Evolutionary conservation across 2,797 vertebrate genomes (phyloP).

Genomic region (Salarias fasciatus): DNA sequence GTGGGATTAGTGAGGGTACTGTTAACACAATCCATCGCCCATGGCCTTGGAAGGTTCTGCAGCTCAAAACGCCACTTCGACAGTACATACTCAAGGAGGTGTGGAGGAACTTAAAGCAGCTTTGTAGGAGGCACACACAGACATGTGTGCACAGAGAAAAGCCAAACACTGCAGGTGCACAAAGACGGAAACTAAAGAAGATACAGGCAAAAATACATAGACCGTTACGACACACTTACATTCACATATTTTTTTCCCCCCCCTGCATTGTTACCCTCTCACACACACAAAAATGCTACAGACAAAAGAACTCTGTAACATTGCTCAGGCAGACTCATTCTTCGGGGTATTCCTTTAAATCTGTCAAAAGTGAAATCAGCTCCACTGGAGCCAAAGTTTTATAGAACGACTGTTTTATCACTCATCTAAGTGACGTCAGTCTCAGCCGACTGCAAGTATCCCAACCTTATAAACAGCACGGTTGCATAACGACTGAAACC

Average conservation of each 20-base stretch:
- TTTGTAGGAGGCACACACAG: constrained; percentile 43
- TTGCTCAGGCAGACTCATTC: constrained; percentile 30
- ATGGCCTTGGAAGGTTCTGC: constrained; percentile 59
- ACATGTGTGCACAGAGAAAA: constrained; percentile 4
- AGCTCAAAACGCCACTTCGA: constrained; percentile 50
- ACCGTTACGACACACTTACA: constrained; percentile 9
- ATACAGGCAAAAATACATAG: constrained; percentile 19
- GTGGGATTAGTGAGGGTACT: constrained; percentile 70
- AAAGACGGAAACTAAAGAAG: constrained; percentile 36
- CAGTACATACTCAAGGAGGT: constrained; percentile 48
- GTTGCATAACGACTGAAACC: no score
- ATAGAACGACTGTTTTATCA: no score
- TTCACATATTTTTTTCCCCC: constrained; percentile 8
- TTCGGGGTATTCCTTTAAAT: constrained; percentile 42
- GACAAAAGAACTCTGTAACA: constrained; percentile 12
- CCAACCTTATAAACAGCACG: no score
- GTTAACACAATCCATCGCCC: constrained; percentile 71
- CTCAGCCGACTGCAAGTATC: no score
- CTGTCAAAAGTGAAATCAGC: constrained; percentile 15
- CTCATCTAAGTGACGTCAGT: no score
- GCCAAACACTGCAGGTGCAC: constrained; percentile 4
- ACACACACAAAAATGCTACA: constrained; percentile 8
- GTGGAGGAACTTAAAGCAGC: constrained; percentile 56
- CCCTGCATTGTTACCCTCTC: not conserved
- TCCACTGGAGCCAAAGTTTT: no score